A percentile compares a stretch with the other conserved stretches of the same genome.
Conservation (phyloP, 30 jellyfish, hydroid and myxozoan species). For the Cassiopea andromeda region DNA sequence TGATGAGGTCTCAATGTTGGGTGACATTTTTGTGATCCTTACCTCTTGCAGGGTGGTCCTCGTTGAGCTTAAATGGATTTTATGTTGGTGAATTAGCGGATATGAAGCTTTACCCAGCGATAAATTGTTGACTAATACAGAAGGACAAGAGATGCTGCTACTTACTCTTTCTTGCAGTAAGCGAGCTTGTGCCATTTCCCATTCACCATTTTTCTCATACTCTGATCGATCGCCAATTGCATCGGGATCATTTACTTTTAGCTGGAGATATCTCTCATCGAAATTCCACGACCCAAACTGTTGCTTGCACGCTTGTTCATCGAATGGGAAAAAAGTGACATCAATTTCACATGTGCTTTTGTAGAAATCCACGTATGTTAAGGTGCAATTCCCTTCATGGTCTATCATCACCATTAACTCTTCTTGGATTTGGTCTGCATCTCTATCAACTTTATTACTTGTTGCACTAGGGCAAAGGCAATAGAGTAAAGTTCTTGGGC, state of each 20-base stretch:
- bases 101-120: no score
- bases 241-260: slow-evolving; percentile 48
- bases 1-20: no score
- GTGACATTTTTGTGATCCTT: no score
- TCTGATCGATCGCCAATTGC: slow-evolving; percentile 64
- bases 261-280: slow-evolving; percentile 59
- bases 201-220: slow-evolving; percentile 81
- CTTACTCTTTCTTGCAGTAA: slow-evolving; percentile 28
- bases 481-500: neutral
- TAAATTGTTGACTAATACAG: no score
- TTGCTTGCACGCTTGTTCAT: slow-evolving; percentile 67
- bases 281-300: slow-evolving; percentile 88
- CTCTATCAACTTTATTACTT: slow-evolving; percentile 34
- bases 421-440: slow-evolving; percentile 12
- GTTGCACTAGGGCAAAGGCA: neutral
- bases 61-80: no score
- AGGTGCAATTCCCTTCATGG: slow-evolving; percentile 73
- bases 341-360: slow-evolving; percentile 85
- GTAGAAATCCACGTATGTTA: slow-evolving; percentile 68
- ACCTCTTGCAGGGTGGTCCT: no score
- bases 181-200: slow-evolving; percentile 67
- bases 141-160: no score
- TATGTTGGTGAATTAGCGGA: no score
- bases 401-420: slow-evolving; percentile 46
- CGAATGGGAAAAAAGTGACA: slow-evolving; percentile 86